Base-by-base conservation (phyloP, 1,140 invertebrate genomes). In the Tetragnatha versicolor region DNA sequence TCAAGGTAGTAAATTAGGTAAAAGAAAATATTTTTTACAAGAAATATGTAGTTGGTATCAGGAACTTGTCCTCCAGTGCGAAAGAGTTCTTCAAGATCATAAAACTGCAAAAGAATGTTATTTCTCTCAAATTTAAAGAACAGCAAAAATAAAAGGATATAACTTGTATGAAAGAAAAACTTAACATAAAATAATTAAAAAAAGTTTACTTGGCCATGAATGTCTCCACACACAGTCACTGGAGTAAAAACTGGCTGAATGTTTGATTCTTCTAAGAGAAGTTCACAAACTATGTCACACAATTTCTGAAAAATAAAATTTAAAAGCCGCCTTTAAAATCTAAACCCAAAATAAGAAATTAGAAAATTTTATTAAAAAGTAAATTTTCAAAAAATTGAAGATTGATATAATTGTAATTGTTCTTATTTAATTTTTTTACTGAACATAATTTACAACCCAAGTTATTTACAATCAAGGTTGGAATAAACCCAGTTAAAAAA, bases 201-300 rank as follows among this genome's bases (percentile, higher is more conserved):
- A 47, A 47, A 35, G 22, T 42, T 88, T 87, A 94, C 93, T 90
- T 96, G 95, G 81, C 95, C 95, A 87, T 97, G 95, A 83, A 97
- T 97, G 87, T 98, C 96, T 39, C 95, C 96, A 87, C 95, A 97
- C 55, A 98, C 94, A 35, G 95, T 97, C 76, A 97, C 94, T 82
- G 95, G 96, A 83, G 93, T 94, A 81, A 93, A 93, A 45, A 97
- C 94, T 79, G 94, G 94, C 85, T 97, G 94, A 83, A 97, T 93
- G 87, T 97, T 98, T 1, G 94, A 93, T 87, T 98, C 95, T 87
- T 98, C 95, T 69, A 96, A 83, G 53, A 98, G 87, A 82, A 96
- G 90, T 86, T 95, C 93, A 85, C 92, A 95, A 55, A 97, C 95
- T 82, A 95, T 91, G 88, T 95, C 92, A 90, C 95, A 97, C 77